Percentiles rank a stretch among this genome's conserved stretches.
These are phyloP conservation scores for Yponomeuta evonymella DNA, from an alignment of 2,888 invertebrate genomes.

Conservation along the genomic window DNA sequence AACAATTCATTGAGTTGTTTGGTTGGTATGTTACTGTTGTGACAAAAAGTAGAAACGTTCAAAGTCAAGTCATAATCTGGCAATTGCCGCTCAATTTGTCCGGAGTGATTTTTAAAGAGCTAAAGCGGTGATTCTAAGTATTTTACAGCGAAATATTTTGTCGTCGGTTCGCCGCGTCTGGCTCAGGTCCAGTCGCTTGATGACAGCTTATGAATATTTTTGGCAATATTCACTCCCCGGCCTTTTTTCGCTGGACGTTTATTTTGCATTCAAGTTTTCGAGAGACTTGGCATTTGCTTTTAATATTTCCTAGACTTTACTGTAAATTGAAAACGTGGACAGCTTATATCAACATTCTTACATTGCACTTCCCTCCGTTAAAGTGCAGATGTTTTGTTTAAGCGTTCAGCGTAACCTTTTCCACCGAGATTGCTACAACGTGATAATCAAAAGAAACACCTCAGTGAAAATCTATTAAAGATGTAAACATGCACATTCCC, in stretches of 20 bases:
- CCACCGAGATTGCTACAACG: background rate
- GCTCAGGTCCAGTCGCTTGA: constrained; percentile 71
- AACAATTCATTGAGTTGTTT: too few species aligned
- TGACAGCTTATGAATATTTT: constrained; percentile 76
- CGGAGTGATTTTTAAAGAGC: constrained; percentile 65
- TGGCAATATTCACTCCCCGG: constrained; percentile 57
- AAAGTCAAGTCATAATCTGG: constrained; percentile 28
- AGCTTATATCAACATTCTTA: background rate
- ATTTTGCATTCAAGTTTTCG: constrained; percentile 53
- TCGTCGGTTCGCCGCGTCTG: constrained; percentile 67
- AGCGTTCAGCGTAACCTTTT: background rate
- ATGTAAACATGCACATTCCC: constrained; percentile 9
- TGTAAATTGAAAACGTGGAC: background rate
- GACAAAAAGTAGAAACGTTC: background rate
- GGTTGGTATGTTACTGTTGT: too few species aligned
- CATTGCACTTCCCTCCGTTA: background rate
- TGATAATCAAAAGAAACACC: background rate
- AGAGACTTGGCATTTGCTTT: constrained; percentile 37
- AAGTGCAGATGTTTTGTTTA: background rate
- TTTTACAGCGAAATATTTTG: constrained; percentile 71
- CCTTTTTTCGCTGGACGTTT: constrained; percentile 48
- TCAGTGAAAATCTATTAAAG: background rate
- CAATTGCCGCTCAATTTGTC: constrained; percentile 57
- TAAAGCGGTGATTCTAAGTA: constrained; percentile 65
- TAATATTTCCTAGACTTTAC: constrained; percentile 20